Evolutionary conservation across 2,888 invertebrate species (phyloP), one percentile per base, ranked within the genome.

Genomic region (Patella depressa): DNA sequence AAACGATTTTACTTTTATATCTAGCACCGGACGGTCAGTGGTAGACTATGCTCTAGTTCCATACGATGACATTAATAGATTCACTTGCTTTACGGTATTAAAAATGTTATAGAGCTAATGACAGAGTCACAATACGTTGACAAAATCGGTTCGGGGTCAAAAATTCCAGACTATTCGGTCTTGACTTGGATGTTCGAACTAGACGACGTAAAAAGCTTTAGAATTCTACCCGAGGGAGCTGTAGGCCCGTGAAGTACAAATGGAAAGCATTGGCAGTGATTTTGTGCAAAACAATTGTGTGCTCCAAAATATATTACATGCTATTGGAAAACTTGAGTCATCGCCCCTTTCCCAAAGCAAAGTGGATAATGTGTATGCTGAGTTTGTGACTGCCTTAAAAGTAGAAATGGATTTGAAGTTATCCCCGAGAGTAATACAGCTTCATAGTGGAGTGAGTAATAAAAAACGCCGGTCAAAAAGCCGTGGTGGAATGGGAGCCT

Each of bases 371-470:
- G 59, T 59, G 15, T 59, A 59, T 59, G 15, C 59, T n/a, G 17
- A 59, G 59, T 17, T 14, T 9, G n/a, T 65, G 15, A 19, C n/a
- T n/a, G 9, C 11, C 7, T 65, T 15, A 65, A 65, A 65, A n/a
- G 65, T 65, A 19, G 65, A 65, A 65, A 65, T 65, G 65, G 65
- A 65, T 65, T 11, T 4, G n/a, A 65, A 65, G 19, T n/a, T 65
- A 15, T 7, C 65, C n/a, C 65, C 65, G 9, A 15, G 11, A 5
- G 11, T 19, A 15, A 19, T 65, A n/a, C 9, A 11, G n/a, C n/a
- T 65, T n/a, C 9, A 19, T 19, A 65, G 65, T 65, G 15, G 65
- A 19, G 15, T 9, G n/a, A 59, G 59, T n/a, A 65, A 19, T 19
- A 65, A 65, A 65, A 15, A 3, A 17, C 65, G n/a, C 2, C 65